These are phyloP conservation scores for Microctonus hyperodae DNA, from an alignment of 2,888 invertebrate genomes.

Conservation along the genomic window DNA sequence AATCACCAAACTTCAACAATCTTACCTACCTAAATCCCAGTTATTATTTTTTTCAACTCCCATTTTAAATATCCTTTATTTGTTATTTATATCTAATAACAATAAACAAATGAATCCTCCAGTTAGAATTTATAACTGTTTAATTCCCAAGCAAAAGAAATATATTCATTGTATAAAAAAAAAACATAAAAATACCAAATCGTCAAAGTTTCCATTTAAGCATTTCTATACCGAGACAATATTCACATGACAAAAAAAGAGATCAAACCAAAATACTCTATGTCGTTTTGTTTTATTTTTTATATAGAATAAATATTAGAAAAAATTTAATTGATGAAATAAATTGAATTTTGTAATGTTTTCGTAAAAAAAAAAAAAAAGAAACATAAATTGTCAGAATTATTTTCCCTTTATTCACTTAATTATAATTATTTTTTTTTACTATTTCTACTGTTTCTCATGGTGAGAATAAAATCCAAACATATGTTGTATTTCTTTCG, in stretches of 20 bases:
- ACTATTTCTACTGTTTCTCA: not conserved
- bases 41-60: not conserved
- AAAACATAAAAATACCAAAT: conserved; percentile 10
- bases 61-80: not conserved
- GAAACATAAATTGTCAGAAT: not conserved
- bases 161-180: not conserved
- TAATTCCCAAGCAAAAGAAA: not conserved
- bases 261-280: conserved; percentile 47
- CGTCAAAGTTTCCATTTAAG: conserved; percentile 27
- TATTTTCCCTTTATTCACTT: not conserved
- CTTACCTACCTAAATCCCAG: not conserved
- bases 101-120: not conserved
- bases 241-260: conserved; percentile 40
- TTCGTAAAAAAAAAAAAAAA: conserved; percentile 45
- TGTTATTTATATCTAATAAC: not conserved
- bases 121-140: not conserved
- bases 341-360: conserved; percentile 52
- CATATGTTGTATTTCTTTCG: not conserved
- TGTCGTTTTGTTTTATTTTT: conserved; percentile 36
- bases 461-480: not conserved
- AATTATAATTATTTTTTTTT: too few relatives aligned
- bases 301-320: not conserved
- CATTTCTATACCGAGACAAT: conserved; percentile 41
- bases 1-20: conserved; percentile 9
- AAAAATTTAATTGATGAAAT: conserved; percentile 17